Base-by-base conservation (phyloP, 2,113 vertebrate species). In the Hydropotes inermis region DNA sequence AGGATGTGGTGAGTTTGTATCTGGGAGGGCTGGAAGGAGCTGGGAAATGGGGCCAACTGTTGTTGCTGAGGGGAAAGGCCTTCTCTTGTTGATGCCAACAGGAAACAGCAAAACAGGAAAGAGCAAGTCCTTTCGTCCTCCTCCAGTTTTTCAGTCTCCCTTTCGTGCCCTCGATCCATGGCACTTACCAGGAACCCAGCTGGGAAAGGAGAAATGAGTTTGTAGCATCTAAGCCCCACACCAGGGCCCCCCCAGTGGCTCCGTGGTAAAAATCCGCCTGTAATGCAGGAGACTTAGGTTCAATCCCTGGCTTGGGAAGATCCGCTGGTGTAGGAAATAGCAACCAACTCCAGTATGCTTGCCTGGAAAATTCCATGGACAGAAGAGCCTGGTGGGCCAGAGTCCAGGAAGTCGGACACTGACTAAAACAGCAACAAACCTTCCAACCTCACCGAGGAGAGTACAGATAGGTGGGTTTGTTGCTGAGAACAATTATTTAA, bases 381-480 rank as follows among this genome's bases (percentile, higher is more conserved):
- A 76, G 70, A 43, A 43, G 6, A 43, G 23, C 70, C 70, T 76
- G 70, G 70, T 43, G 23, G 12, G 39, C 70, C 43, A 7, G 1
- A 43, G 39, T 43, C 36, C 70, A 7, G 11, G 70, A 43, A 27
- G 70, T 43, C 5, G 1, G 70, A 76, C 1, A 14, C 70, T 39
- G 23, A 43, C 70, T 43, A 43, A 39, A 70, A 70, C 12, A 76
- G 39, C 70, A 27, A 27, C 36, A 27, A 3, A 74, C 54, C 19
- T 50, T 50, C n/a, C 33, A 54, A 1, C 0, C 0, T 17, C 14
- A 12, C 3, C 4, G 43, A 54, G 43, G 4, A 14, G 47, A 25
- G 17, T 8, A 13, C 15, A 23, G 88, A 27, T n/a, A 1, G 6
- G 8, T 25, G 50, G 25, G 45, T 9, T 4, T 54, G 13, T 8